Evolutionary conservation across 2,797 vertebrate genomes (phyloP).

Genomic region (Varecia variegata): DNA sequence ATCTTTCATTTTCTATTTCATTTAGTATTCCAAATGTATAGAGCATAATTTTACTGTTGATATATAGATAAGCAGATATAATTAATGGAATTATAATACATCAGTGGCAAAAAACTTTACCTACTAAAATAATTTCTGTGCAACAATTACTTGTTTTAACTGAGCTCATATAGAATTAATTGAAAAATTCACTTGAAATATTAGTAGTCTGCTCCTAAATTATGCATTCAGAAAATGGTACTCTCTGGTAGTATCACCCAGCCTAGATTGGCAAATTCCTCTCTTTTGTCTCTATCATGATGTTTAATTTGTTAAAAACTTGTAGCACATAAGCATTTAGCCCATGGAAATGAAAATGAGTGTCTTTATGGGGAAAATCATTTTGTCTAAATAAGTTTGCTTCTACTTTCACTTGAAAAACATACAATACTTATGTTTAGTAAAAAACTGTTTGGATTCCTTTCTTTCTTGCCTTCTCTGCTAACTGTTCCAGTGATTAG

Average conservation of each 20-base stretch:
- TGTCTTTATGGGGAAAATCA: background rate
- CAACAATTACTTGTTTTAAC: background rate
- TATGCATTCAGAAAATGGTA: conserved; percentile 1
- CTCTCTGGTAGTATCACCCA: background rate
- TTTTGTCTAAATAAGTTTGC: conserved; percentile 14
- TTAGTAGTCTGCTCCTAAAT: background rate
- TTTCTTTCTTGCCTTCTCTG: conserved; percentile 5
- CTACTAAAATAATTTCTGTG: conserved; percentile 3
- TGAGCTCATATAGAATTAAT: background rate
- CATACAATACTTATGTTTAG: background rate
- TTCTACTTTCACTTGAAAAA: conserved; percentile 21
- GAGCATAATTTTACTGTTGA: background rate
- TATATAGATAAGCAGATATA: background rate
- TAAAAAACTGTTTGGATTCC: background rate
- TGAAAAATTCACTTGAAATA: background rate
- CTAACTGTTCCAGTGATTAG: background rate
- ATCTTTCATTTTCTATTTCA: conserved; percentile 31
- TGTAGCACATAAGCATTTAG: background rate
- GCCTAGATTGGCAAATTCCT: background rate
- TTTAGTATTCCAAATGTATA: background rate
- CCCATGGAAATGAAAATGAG: background rate
- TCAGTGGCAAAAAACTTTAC: background rate
- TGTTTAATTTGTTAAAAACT: conserved; percentile 18
- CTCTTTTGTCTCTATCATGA: background rate
- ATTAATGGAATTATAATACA: background rate